Evolutionary conservation across 2,888 invertebrate genomes (phyloP).

Genomic region (Tachina lurida): DNA sequence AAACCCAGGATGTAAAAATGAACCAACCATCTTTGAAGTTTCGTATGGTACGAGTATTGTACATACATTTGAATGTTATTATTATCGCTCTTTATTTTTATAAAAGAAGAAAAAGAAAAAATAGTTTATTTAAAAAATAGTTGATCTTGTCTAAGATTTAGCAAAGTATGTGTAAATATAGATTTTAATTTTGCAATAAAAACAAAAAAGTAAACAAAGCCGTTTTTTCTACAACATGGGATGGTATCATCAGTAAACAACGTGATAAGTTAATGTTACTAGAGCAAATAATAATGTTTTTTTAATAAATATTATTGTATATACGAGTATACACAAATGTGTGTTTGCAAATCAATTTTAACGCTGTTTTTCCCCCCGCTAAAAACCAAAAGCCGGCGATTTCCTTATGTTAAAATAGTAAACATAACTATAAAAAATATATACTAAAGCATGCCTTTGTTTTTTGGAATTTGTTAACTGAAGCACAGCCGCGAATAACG

Average conservation of each 20-base stretch:
- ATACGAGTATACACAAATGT: neutral
- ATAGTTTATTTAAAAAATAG: neutral
- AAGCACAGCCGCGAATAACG: no score
- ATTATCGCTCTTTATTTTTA: neutral
- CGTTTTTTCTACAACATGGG: conserved; percentile 18
- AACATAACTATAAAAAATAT: neutral
- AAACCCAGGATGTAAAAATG: conserved; percentile 1
- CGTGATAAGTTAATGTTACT: conserved; percentile 68
- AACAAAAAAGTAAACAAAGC: conserved; percentile 10
- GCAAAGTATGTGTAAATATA: conserved; percentile 54
- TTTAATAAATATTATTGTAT: neutral
- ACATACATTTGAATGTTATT: no score
- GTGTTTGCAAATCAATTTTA: neutral
- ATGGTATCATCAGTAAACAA: conserved; percentile 62
- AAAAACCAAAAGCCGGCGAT: neutral
- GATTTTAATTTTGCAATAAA: conserved; percentile 41
- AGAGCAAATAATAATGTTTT: conserved; percentile 64
- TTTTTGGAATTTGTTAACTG: no score
- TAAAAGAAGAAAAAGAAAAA: conserved; percentile 10
- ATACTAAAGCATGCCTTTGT: no score
- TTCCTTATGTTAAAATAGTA: neutral
- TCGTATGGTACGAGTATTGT: no score
- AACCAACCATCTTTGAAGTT: neutral
- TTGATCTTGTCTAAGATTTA: conserved; percentile 33
- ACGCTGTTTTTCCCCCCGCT: neutral